Evolutionary conservation across 2,888 invertebrate species (phyloP).

Genomic region (Plutella xylostella): DNA sequence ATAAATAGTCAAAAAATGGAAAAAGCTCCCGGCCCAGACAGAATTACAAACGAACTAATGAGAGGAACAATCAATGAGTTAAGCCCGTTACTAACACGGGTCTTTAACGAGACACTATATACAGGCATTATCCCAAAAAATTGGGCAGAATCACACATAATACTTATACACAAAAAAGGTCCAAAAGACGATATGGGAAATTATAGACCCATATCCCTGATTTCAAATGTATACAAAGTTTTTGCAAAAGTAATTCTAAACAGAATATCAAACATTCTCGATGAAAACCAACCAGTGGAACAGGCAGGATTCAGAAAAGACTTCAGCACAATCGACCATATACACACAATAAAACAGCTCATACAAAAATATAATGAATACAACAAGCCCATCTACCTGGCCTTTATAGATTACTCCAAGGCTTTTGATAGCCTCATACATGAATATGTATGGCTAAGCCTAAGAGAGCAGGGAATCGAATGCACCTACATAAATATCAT

Average conservation of each 20-base stretch:
- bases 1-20: background rate
- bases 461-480: slow-evolving; percentile 1
- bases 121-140: slow-evolving; percentile 13
- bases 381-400: background rate
- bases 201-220: slow-evolving; percentile 11
- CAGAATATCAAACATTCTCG: background rate
- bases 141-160: slow-evolving; percentile 17
- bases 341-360: background rate
- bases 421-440: slow-evolving; percentile 4
- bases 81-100: slow-evolving; percentile 13
- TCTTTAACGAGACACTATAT: slow-evolving; percentile 18
- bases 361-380: background rate
- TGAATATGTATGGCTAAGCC: background rate
- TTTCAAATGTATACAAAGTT: background rate
- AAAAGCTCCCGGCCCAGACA: slow-evolving; percentile 15
- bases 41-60: slow-evolving; percentile 18
- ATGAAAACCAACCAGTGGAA: background rate
- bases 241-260: background rate
- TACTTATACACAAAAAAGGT: slow-evolving; percentile 19
- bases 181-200: slow-evolving; percentile 13
- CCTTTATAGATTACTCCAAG: background rate
- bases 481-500: background rate
- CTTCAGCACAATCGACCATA: background rate
- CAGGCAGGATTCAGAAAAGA: background rate
- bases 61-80: slow-evolving; percentile 14